Evolutionary conservation across 2,888 invertebrate species (phyloP), one percentile per base, ranked within the genome.

Genomic region (Epicampocera succincta): DNA sequence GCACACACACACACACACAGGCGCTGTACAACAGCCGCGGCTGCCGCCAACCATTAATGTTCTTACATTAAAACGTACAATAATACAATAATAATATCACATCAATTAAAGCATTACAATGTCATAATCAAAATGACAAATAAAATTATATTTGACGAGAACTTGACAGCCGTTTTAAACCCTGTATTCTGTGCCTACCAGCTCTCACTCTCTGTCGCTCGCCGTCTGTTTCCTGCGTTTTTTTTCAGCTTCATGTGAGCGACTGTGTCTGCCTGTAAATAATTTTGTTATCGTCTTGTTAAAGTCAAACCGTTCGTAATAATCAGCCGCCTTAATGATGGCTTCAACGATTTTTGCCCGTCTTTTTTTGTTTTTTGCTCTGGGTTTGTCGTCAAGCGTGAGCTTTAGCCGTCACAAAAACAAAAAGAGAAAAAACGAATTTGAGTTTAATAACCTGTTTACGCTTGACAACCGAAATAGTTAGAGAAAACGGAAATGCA

Each of bases 51-150:
- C 46, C 56, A 46, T 42, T 48, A 61, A 61, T 25, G 44, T 2
- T 42, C 25, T 50, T 50, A 38, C 21, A 54, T 21, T 19, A 17
- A 19, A 38, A 40, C 29, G 13, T 63, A 46, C 11, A 52, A 40
- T 13, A 19, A n/a, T n/a, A 12, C 17, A 63, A 42, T 42, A 52
- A 63, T 74, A 84, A 78, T 84, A 84, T 84, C 85, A 87, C 90
- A 88, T 90, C 90, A 90, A 90, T 90, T 90, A 90, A 88, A 88
- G 90, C 88, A 90, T 89, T 89, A 90, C 89, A 90, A 90, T 87
- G 90, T 90, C 90, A 90, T 90, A 90, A 90, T 90, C 90, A 90
- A 88, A 89, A 90, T 89, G 90, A 90, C 90, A 90, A 90, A 90
- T 90, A 90, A 87, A 89, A 90, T 90, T 90, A 90, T 86, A 86